Base-by-base conservation (phyloP, 30 jellyfish, hydroid and myxozoan species). In the Aurelia sp. region DNA sequence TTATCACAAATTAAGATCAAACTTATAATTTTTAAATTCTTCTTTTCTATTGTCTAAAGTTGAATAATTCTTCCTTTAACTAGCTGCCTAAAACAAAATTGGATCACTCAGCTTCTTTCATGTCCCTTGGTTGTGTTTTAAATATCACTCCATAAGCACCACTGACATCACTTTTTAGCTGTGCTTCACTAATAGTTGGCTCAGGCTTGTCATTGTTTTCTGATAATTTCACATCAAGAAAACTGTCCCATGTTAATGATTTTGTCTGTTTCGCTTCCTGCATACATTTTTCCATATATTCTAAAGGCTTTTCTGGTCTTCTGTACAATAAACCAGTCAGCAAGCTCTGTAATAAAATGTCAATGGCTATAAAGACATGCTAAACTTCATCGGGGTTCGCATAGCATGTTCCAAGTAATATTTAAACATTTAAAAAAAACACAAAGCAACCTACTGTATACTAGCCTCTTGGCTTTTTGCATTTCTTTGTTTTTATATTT, bases 201-300 rank as follows among this genome's bases (percentile, higher is more conserved):
- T 82, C 57, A 20, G 66, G 52, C 53, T 24, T 53, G 27, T 82
- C 63, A 21, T 40, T 62, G 58, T 24, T 30, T 30, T 81, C 91
- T 16, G 81, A 38, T 5, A 33, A 19, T 16, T 21, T 21, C 13
- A 84, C 76, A 4, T 73, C 93, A 24, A 84, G 78, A 73, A 84
- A 84, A 76, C 93, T 84, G 48, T 84, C 93, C 93, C 93, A 84
- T 19, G 62, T 40, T 18, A 84, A 33, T 5, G 79, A 15, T 0
- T 70, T 59, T 19, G 83, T 19, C 24, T 35, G 40, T 63, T 72
- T 84, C 30, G 93, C 93, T 19, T 44, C 52, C 60, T 72, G 87
- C 82, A 84, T 72, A 87, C 93, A 84, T 50, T 72, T 84, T 84
- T 84, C 93, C 71, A 84, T 84, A 74, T 84, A 84, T 38, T 62